These are phyloP conservation scores for Indicator indicator DNA, from an alignment of 2,113 vertebrate genomes.

Conservation along the genomic window DNA sequence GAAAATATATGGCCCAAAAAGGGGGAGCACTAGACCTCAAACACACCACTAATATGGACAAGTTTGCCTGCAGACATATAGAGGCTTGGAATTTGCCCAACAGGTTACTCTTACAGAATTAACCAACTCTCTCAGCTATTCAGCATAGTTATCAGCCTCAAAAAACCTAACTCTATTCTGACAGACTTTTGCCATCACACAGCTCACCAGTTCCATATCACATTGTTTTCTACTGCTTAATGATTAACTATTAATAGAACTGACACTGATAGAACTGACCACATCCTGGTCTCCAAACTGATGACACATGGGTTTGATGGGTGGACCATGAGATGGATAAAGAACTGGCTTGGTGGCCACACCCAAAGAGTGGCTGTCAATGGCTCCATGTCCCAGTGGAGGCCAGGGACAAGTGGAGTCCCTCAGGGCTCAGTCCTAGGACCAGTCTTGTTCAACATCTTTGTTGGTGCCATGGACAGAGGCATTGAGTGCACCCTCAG, in stretches of 20 bases:
- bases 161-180: background rate
- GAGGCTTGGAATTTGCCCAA: slow-evolving; percentile 35
- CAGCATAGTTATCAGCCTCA: background rate
- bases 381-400: too few relatives aligned
- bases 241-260: background rate
- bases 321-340: too few relatives aligned
- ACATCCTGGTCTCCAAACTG: too few relatives aligned
- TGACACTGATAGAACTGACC: background rate
- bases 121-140: background rate
- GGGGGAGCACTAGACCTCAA: slow-evolving; percentile 21
- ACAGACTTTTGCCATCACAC: background rate
- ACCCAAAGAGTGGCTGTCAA: too few relatives aligned
- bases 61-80: slow-evolving; percentile 36
- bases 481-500: too few relatives aligned
- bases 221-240: background rate
- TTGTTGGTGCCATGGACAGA: too few relatives aligned
- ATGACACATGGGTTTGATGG: too few relatives aligned
- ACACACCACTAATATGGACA: slow-evolving; percentile 40
- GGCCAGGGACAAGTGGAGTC: too few relatives aligned
- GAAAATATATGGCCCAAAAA: slow-evolving; percentile 32
- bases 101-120: slow-evolving; percentile 26
- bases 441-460: too few relatives aligned
- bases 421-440: too few relatives aligned
- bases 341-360: too few relatives aligned
- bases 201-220: background rate